Conservation (phyloP, 2,888 invertebrate genomes). For the Dryobota labecula region DNA sequence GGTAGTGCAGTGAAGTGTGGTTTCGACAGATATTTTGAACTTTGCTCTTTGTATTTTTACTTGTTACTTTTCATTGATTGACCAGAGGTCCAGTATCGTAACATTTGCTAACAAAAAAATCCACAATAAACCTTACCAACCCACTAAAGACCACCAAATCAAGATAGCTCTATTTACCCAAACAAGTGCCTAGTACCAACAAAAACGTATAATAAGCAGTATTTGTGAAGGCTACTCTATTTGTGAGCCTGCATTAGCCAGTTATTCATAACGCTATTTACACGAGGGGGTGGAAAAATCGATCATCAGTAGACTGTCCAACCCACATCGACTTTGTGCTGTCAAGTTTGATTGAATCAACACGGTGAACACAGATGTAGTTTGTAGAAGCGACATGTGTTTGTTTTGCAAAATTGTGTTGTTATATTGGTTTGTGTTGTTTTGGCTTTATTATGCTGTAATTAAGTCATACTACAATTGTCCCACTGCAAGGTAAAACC, state of each 20-base stretch:
- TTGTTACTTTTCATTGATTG: not conserved
- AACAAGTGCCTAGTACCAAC: conserved; percentile 30
- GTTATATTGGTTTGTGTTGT: not conserved
- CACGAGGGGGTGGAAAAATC: conserved; percentile 82
- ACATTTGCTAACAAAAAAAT: no score
- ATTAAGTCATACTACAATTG: not conserved
- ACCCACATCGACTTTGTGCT: conserved; percentile 89
- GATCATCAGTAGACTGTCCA: conserved; percentile 84
- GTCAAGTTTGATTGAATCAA: conserved; percentile 90
- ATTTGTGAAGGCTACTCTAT: conserved; percentile 60
- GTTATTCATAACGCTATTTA: conserved; percentile 73
- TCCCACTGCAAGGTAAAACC: not conserved
- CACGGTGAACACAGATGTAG: conserved; percentile 70
- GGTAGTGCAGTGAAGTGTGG: not conserved
- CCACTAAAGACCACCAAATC: not conserved
- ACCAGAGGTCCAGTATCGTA: no score
- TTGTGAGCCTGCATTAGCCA: conserved; percentile 69
- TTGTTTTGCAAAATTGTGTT: conserved; percentile 13
- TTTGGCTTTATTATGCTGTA: not conserved
- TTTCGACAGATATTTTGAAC: not conserved
- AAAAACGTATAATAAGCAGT: conserved; percentile 46
- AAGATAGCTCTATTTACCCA: conserved; percentile 27
- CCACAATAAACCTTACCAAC: not conserved
- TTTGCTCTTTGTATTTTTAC: not conserved
- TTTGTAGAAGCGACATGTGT: conserved; percentile 69